Conservation (phyloP, 2,888 invertebrate species). For the Melolontha melolontha region DNA sequence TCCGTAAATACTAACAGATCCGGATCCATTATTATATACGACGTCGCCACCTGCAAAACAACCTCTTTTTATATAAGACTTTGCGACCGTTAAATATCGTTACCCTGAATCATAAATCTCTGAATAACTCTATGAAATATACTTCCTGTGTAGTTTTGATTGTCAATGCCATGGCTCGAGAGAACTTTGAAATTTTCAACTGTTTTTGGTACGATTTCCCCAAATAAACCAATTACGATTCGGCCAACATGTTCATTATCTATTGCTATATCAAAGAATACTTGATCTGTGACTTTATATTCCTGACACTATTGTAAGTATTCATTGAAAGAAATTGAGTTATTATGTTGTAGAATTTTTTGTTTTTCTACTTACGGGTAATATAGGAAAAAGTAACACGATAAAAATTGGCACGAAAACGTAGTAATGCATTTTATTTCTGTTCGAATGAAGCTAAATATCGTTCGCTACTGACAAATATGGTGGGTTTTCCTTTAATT, state of each 20-base stretch:
- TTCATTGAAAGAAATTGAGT: not conserved
- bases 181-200: constrained; percentile 89
- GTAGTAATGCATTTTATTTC: not conserved
- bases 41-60: constrained; percentile 82
- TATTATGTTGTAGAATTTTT: not conserved
- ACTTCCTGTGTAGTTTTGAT: constrained; percentile 82
- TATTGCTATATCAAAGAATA: constrained; percentile 84
- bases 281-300: constrained; percentile 81
- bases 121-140: constrained; percentile 88
- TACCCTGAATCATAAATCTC: constrained; percentile 94
- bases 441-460: not conserved
- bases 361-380: constrained; percentile 13
- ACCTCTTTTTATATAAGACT: constrained; percentile 15
- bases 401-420: not conserved
- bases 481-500: constrained; percentile 1
- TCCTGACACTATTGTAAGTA: constrained; percentile 69
- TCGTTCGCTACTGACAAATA: not conserved
- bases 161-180: constrained; percentile 80
- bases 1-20: constrained; percentile 89
- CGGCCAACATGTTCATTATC: constrained; percentile 79
- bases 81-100: constrained; percentile 36
- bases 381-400: not conserved
- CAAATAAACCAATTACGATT: constrained; percentile 90
- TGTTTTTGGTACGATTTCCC: constrained; percentile 86
- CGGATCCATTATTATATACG: constrained; percentile 82